Evolutionary conservation across 92 coral and sea anemone genomes (phyloP).

Genomic region (Parazoanthus atlanticus): DNA sequence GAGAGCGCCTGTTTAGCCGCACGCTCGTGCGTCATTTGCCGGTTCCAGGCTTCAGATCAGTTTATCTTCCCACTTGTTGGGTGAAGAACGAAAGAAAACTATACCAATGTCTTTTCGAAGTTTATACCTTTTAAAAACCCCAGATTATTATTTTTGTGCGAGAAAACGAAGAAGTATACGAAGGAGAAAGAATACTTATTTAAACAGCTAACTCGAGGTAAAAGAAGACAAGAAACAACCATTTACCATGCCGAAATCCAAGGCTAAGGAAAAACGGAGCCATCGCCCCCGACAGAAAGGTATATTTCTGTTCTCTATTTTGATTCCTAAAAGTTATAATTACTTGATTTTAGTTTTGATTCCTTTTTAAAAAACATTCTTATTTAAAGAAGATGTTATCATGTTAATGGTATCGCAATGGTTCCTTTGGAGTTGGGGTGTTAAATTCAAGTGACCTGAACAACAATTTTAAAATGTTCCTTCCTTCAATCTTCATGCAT

Average conservation of each 20-base stretch:
- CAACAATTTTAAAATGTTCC: neutral
- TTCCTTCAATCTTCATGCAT: neutral
- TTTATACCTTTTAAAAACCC: slow-evolving; percentile 57
- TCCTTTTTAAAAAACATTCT: neutral
- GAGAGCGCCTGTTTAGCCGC: neutral
- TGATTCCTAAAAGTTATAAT: neutral
- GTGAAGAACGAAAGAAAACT: slow-evolving; percentile 70
- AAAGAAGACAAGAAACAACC: slow-evolving; percentile 10
- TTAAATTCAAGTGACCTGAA: neutral
- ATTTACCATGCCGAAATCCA: slow-evolving; percentile 80
- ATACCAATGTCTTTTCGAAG: slow-evolving; percentile 88
- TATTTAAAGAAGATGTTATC: neutral
- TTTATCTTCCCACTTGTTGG: slow-evolving; percentile 95
- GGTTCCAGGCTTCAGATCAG: slow-evolving; percentile 39
- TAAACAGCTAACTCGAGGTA: slow-evolving; percentile 59
- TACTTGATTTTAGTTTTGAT: neutral
- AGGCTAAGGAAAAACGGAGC: slow-evolving; percentile 68
- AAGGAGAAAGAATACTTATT: slow-evolving; percentile 81
- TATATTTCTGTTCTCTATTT: slow-evolving; percentile 35
- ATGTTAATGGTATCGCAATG: neutral
- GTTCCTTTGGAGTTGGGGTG: neutral
- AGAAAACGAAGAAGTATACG: slow-evolving; percentile 91
- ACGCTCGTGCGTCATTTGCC: slow-evolving; percentile 41
- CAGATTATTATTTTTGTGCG: slow-evolving; percentile 68
- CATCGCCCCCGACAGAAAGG: slow-evolving; percentile 79